Base-by-base conservation (phyloP, 2,797 vertebrate genomes). In the Lateolabrax maculatus region DNA sequence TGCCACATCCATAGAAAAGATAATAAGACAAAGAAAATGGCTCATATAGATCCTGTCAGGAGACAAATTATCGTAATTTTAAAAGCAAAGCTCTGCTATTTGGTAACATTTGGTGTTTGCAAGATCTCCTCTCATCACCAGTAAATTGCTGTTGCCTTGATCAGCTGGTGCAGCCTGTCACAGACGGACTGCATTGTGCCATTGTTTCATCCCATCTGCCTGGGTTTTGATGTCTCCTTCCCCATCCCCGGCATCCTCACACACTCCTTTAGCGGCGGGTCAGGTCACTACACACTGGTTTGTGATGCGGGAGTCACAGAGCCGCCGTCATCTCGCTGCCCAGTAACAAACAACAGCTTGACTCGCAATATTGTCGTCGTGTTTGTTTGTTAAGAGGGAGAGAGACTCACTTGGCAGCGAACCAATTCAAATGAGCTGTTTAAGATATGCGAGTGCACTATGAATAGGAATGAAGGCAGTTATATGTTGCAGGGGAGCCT, bases 261-360 rank as follows among this genome's bases (percentile, higher is more conserved):
- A 76, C 65, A 39, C 71, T 87, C 75, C 71, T 81, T 81, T 37
- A 81, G 75, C 67, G 29, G 82, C 63, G n/a, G 89, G 91, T 93
- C 92, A 93, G 89, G 89, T 89, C 90, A 79, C 70, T 62, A 73
- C 81, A 90, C 86, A 79, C 72, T 81, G 84, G 56, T 90, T 89
- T 84, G 83, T 85, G 80, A 88, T 75, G 86, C 23, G 43, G 76
- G 73, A 92, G 87, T 91, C 89, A 66, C 73, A 5, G 79, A 85
- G 77, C 85, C 39, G 74, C 84, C 69, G 67, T 90, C 90, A 87
- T 84, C 87, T 86, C 31, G 43, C 82, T 87, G 88, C 90, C 89
- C 88, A 70, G 60, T 82, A 80, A 89, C 83, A 92, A 94, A 93
- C 91, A 93, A 92, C 90, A 92, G 90, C 84, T 91, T 93, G 90